phyloP scores from a whole-genome alignment of 2,888 invertebrate genomes.

The Melitaea athalia region DNA sequence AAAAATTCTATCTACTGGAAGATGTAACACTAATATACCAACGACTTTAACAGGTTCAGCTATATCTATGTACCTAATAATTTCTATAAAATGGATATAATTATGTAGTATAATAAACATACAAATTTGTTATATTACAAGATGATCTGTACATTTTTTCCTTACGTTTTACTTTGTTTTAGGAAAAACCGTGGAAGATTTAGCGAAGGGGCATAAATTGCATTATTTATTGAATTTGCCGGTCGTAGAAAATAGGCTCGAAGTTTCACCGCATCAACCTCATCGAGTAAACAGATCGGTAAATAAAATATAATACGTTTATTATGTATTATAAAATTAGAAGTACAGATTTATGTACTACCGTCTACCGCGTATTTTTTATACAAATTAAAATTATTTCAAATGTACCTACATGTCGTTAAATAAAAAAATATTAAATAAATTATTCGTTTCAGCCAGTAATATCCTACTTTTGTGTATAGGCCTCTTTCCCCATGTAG shows the following conservation, averaged over 20 bases:
- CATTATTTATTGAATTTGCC: conserved; percentile 53
- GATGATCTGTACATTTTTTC: background rate
- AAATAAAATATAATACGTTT: conserved; percentile 4
- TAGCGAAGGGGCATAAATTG: conserved; percentile 71
- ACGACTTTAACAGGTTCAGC: conserved; percentile 70
- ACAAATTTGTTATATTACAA: background rate
- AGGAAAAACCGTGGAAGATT: conserved; percentile 73
- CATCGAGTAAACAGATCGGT: conserved; percentile 48
- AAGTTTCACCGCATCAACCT: conserved; percentile 40
- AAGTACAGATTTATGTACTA: background rate
- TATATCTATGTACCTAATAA: too few relatives aligned
- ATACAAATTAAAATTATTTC: too few relatives aligned
- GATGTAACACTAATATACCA: conserved; percentile 72
- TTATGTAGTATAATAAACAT: too few relatives aligned
- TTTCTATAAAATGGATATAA: background rate
- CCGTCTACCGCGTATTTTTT: background rate
- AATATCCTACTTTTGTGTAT: too few relatives aligned
- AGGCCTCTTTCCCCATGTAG: too few relatives aligned
- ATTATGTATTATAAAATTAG: background rate
- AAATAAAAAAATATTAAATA: too few relatives aligned
- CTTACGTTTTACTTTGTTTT: conserved; percentile 27
- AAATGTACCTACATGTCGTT: too few relatives aligned
- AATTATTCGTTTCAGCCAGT: too few relatives aligned
- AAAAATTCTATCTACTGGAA: conserved; percentile 67
- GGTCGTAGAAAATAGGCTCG: conserved; percentile 36